Evolutionary conservation across 1,140 invertebrate genomes (phyloP), one percentile per base, ranked within the genome.

Genomic region (Drosophila mojavensis): DNA sequence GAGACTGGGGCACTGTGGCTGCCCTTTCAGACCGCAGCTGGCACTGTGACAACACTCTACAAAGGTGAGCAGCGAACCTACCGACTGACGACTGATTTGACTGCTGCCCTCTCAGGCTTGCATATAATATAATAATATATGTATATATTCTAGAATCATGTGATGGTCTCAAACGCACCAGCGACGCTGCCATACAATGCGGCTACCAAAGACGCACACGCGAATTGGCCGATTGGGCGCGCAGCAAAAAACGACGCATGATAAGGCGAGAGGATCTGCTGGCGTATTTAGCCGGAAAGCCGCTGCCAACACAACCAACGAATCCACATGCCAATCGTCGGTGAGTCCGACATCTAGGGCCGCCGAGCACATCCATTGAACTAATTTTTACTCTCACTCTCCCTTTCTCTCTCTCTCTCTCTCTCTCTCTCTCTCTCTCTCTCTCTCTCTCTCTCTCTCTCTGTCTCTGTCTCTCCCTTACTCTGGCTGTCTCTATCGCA

Each of bases 1-100:
- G 95, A 95, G 79, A 94, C 95, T 75, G 94, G 95, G 84, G 95
- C 93, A 56, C 92, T 96, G 50, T 97, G 96, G 96, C 85, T 96
- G 80, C 96, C 96, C 79, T 97, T 97, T 93, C 96, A 97, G 93
- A 96, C 95, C 74, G 96, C 96, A 81, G 96, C 96, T 78, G 95
- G 96, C 47, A 95, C 95, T 62, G 95, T 97, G 70, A 96, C 96
- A 64, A 94, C 94, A 48, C 93, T 97, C 62, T 97, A 97, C 92
- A 97, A 96, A 96, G 96, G 96, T 96, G 90, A 91, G 82, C 20
- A 24, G 80, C 0, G 28, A 45, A 43, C 9, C 15, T 50, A 1
- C 20, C 43, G 28, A 30, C 10, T 45, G 17, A 13, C 30, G 15
- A 7, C 4, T 24, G 43, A 55, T 11, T 36, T 55, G 41, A n/a